Evolutionary conservation across 2,113 vertebrate species (phyloP).

Genomic region (Gallinago undulata): DNA sequence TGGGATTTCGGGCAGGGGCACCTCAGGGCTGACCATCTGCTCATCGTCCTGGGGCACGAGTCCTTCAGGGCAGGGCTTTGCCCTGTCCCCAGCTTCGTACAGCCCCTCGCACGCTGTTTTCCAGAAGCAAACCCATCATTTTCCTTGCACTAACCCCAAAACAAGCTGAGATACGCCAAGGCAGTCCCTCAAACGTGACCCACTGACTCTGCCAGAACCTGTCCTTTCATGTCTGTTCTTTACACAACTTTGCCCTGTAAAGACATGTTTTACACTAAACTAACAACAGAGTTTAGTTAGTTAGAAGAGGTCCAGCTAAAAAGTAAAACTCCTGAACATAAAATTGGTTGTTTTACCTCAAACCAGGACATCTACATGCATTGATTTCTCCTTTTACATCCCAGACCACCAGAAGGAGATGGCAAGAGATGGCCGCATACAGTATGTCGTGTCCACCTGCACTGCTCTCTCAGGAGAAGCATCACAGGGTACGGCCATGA

Average conservation of each 20-base stretch:
- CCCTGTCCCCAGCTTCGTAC: neutral
- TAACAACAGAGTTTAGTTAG: no score
- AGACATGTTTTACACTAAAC: no score
- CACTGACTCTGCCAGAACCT: neutral
- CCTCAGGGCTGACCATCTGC: neutral
- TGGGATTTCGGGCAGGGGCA: neutral
- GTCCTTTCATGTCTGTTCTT: neutral
- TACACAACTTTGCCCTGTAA: neutral
- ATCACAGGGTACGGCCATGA: neutral
- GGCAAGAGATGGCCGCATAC: neutral
- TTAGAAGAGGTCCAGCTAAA: no score
- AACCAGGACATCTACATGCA: neutral
- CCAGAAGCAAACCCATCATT: neutral
- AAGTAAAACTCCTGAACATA: no score
- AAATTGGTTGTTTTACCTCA: no score
- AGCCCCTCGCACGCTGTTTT: neutral
- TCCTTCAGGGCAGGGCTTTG: neutral
- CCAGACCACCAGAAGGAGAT: neutral
- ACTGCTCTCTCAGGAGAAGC: neutral
- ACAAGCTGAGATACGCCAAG: neutral
- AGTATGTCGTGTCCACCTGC: neutral
- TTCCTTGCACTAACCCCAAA: neutral
- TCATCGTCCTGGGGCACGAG: rapidly evolving
- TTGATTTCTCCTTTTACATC: neutral
- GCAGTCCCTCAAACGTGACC: neutral